Percentiles rank a stretch among this genome's conserved stretches.
Evolutionary conservation across 2,113 vertebrate species (phyloP).

Genomic region (Eleginops maclovinus): DNA sequence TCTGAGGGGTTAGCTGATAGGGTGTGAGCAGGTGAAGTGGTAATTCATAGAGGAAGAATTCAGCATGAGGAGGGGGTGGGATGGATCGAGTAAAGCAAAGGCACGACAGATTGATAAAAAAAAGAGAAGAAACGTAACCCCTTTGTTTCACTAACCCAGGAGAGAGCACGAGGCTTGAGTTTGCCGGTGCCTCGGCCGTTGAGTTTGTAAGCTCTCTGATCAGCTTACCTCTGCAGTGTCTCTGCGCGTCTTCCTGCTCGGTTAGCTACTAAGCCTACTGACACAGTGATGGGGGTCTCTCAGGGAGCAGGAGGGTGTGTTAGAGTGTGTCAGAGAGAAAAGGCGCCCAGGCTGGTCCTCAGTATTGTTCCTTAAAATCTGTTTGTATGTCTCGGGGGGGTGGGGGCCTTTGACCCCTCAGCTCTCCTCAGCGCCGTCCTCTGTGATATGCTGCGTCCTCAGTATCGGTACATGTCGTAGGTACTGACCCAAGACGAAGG

Average conservation of each 20-base stretch:
- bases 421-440: slow-evolving; percentile 23
- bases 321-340: slow-evolving; percentile 48
- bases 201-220: slow-evolving; percentile 26
- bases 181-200: slow-evolving; percentile 16
- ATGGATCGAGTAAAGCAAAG: slow-evolving; percentile 59
- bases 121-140: slow-evolving; percentile 23
- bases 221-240: slow-evolving; percentile 34
- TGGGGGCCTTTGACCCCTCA: neutral
- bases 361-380: slow-evolving; percentile 20
- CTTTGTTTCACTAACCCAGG: slow-evolving; percentile 42
- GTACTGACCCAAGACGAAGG: slow-evolving; percentile 95
- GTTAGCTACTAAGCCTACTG: slow-evolving; percentile 61
- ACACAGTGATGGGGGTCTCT: slow-evolving; percentile 81
- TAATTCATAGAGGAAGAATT: slow-evolving; percentile 21
- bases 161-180: slow-evolving; percentile 38
- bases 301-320: slow-evolving; percentile 23
- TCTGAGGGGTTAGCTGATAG: slow-evolving; percentile 22
- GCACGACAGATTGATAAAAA: slow-evolving; percentile 55
- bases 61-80: neutral
- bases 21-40: slow-evolving; percentile 32
- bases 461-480: slow-evolving; percentile 89
- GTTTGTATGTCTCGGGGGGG: neutral
- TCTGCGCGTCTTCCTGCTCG: slow-evolving; percentile 35
- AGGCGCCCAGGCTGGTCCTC: slow-evolving; percentile 49
- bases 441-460: slow-evolving; percentile 34